Percentiles rank a stretch among this genome's conserved stretches.
phyloP scores from a whole-genome alignment of 92 coral and sea anemone species.

The Phymanthus crucifer region DNA sequence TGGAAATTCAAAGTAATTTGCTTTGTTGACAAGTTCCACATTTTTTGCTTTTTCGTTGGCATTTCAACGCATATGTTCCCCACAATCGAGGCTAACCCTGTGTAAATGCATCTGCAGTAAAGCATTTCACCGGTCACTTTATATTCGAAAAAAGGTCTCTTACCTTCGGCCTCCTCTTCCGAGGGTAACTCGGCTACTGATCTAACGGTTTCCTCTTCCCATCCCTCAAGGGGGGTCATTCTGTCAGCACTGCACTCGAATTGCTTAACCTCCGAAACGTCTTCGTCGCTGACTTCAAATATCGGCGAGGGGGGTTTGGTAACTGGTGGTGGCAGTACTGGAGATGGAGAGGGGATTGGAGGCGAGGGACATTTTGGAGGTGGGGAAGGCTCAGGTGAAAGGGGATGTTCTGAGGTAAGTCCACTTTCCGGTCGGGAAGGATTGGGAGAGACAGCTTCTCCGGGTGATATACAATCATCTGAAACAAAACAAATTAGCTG shows the following conservation, averaged over 20 bases:
- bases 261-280: slow-evolving; percentile 42
- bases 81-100: no score
- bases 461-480: slow-evolving; percentile 21
- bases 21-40: no score
- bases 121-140: not conserved
- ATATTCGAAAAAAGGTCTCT: not conserved
- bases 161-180: slow-evolving; percentile 60
- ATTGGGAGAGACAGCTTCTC: slow-evolving; percentile 16
- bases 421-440: slow-evolving; percentile 9
- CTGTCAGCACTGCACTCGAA: slow-evolving; percentile 40
- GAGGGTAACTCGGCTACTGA: slow-evolving; percentile 52
- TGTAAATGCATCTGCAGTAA: not conserved
- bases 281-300: slow-evolving; percentile 50
- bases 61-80: no score
- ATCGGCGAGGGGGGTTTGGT: slow-evolving; percentile 34
- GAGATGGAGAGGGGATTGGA: slow-evolving; percentile 1
- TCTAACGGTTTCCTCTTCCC: slow-evolving; percentile 63
- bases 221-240: slow-evolving; percentile 48
- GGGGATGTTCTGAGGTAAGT: slow-evolving; percentile 27
- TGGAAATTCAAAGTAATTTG: no score
- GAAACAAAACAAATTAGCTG: not conserved
- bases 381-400: slow-evolving; percentile 13
- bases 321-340: slow-evolving; percentile 15
- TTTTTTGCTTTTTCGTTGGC: no score
- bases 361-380: not conserved